These are phyloP conservation scores for Oxystoma pomonae DNA, from an alignment of 2,888 invertebrate species.

Conservation along the genomic window DNA sequence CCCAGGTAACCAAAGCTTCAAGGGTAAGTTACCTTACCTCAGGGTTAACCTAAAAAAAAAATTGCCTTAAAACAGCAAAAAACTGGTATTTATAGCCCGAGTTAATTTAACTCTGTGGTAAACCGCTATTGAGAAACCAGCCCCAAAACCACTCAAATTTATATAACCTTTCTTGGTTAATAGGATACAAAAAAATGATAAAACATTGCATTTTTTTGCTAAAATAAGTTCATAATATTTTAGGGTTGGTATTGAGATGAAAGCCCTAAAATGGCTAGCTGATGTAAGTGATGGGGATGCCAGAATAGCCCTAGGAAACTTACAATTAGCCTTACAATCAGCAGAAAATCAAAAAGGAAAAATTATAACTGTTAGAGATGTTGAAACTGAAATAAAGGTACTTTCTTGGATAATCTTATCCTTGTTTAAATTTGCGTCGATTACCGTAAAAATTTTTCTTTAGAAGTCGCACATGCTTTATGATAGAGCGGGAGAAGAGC, in stretches of 20 bases:
- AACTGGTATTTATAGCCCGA: no score
- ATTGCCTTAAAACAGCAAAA: no score
- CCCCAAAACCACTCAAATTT: no score
- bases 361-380: slow-evolving; percentile 59
- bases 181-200: no score
- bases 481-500: slow-evolving; percentile 76
- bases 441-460: slow-evolving; percentile 25
- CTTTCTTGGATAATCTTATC: neutral
- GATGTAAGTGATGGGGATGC: slow-evolving; percentile 81
- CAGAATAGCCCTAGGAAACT: slow-evolving; percentile 68
- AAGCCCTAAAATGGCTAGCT: slow-evolving; percentile 65
- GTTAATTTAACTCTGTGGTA: no score
- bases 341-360: slow-evolving; percentile 46
- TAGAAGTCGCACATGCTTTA: slow-evolving; percentile 74
- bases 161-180: no score
- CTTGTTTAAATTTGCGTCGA: neutral
- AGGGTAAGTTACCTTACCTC: no score
- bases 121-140: no score
- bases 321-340: slow-evolving; percentile 66
- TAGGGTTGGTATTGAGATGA: slow-evolving; percentile 50
- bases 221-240: slow-evolving; percentile 5
- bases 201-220: no score
- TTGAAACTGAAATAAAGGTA: slow-evolving; percentile 70
- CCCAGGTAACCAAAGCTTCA: no score
- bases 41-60: no score